These are phyloP conservation scores for Phortica magna DNA, from an alignment of 2,888 invertebrate species.

Conservation along the genomic window DNA sequence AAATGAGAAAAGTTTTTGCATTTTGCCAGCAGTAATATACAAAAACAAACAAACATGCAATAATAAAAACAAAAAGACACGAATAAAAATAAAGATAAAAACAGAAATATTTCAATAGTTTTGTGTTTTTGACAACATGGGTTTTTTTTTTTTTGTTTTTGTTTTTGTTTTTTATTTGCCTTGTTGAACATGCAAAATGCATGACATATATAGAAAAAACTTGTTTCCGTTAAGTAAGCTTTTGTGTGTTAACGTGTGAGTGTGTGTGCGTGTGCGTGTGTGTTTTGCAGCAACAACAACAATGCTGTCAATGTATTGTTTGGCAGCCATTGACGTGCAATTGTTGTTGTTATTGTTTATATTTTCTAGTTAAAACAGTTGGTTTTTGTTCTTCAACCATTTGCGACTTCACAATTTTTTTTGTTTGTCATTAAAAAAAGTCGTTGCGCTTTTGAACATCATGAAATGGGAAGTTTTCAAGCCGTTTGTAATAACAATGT, in stretches of 20 bases:
- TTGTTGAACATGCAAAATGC: neutral
- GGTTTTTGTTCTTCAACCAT: constrained; percentile 18
- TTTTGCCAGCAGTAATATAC: neutral
- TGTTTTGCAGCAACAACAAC: constrained; percentile 21
- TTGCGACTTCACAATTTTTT: too few relatives aligned
- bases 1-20: constrained; percentile 63
- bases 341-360: constrained; percentile 51
- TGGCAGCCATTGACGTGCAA: constrained; percentile 34
- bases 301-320: constrained; percentile 34
- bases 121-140: neutral
- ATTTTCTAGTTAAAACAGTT: constrained; percentile 31
- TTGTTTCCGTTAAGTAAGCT: neutral
- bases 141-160: neutral
- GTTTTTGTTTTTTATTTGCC: neutral
- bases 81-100: neutral
- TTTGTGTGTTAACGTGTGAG: neutral
- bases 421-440: too few relatives aligned
- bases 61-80: neutral
- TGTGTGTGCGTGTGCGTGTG: constrained; percentile 37
- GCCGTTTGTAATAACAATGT: neutral
- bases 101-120: neutral
- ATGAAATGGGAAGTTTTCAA: neutral
- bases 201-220: constrained; percentile 25
- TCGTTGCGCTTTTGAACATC: too few relatives aligned
- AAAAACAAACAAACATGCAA: neutral